Percentiles rank a stretch among this genome's conserved stretches.
phyloP scores from a whole-genome alignment of 1,140 invertebrate species.

The Ditylenchus dipsaci region DNA sequence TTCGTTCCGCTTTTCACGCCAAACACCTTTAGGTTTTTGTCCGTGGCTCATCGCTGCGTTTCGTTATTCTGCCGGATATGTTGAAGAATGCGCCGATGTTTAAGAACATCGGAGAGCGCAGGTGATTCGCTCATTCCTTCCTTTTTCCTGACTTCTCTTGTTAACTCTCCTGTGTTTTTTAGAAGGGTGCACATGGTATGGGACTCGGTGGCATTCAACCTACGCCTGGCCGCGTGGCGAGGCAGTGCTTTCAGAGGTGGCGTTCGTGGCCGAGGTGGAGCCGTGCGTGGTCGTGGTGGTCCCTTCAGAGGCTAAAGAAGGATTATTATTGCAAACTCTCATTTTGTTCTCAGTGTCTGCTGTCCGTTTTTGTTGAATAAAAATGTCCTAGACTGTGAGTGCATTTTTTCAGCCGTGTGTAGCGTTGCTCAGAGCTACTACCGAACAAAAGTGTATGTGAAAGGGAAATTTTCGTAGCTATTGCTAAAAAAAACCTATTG shows the following conservation, averaged over 20 bases:
- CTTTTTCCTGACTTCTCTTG: constrained; percentile 6
- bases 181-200: constrained; percentile 56
- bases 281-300: constrained; percentile 26
- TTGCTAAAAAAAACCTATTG: no score
- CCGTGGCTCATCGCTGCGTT: constrained; percentile 84
- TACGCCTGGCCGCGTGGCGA: constrained; percentile 43
- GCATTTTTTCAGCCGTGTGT: no score
- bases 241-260: constrained; percentile 46
- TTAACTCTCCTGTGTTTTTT: constrained; percentile 19
- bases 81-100: constrained; percentile 99
- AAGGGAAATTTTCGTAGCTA: no score
- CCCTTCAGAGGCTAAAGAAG: constrained; percentile 16
- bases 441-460: no score
- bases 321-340: no score
- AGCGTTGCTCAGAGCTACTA: no score
- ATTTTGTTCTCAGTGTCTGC: no score
- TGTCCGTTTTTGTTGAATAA: no score
- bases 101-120: constrained; percentile 71
- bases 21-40: constrained; percentile 70
- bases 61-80: constrained; percentile 99
- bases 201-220: constrained; percentile 43
- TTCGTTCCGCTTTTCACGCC: no score
- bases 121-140: background rate
- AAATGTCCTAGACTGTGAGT: no score
- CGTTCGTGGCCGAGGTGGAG: constrained; percentile 35